phyloP scores from a whole-genome alignment of 2,113 vertebrate genomes.

The Pygoscelis adeliae region DNA sequence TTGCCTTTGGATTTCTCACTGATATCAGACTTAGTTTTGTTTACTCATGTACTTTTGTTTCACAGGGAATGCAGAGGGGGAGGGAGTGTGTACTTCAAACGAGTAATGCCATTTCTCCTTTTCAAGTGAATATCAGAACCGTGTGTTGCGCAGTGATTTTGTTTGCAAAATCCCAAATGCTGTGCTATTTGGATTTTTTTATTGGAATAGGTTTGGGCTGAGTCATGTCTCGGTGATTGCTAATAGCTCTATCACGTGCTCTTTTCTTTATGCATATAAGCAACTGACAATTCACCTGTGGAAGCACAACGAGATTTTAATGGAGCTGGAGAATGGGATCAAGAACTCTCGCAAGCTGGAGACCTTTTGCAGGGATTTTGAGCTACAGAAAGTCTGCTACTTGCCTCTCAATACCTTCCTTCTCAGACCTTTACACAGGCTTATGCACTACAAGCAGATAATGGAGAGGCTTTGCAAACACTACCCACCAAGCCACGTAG shows the following conservation, averaged over 20 bases:
- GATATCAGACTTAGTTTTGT: background rate
- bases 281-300: constrained; percentile 86
- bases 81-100: background rate
- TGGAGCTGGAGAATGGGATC: constrained; percentile 86
- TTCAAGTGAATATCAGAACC: background rate
- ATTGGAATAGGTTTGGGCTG: background rate
- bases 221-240: background rate
- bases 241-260: background rate
- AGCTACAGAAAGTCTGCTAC: constrained; percentile 97
- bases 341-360: constrained; percentile 85
- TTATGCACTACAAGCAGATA: constrained; percentile 97
- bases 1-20: background rate
- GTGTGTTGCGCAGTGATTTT: background rate
- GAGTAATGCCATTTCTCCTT: background rate
- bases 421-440: constrained; percentile 92
- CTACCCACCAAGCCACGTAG: constrained; percentile 85
- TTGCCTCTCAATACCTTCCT: constrained; percentile 95
- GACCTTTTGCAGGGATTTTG: constrained; percentile 90
- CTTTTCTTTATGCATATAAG: constrained; percentile 64
- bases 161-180: background rate
- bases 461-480: constrained; percentile 95
- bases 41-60: background rate
- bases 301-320: constrained; percentile 87
- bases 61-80: background rate
- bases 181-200: background rate